Evolutionary conservation across 2,797 vertebrate genomes (phyloP), one percentile per base, ranked within the genome.

Genomic region (Neosilurus hyrtlii): DNA sequence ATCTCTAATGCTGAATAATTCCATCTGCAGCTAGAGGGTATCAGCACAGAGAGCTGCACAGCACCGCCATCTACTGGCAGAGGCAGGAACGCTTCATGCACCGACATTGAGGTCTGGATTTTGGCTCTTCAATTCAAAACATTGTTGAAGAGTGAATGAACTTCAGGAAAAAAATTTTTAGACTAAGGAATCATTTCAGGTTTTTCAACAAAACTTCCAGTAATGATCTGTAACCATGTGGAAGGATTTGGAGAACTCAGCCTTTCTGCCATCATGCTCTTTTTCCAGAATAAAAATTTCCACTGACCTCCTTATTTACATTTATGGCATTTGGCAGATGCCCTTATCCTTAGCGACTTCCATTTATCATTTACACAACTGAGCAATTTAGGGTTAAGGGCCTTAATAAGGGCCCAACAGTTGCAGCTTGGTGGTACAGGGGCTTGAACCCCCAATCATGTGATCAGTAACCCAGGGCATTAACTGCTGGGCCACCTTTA

Each of bases 11-110:
- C 80, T 82, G 81, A 86, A 87, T 61, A 54, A 66, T 81, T 77
- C 85, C 76, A 76, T 84, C 76, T 63, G 65, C 57, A 71, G 59
- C 22, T 71, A 10, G n/a, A 84, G 65, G 62, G 75, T 65, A 67
- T 67, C 62, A 67, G 52, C 67, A 79, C 49, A 51, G 83, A 82
- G 81, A 80, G 80, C 82, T 89, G 86, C 84, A 82, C 83, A 86
- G 87, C 82, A 88, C 70, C 67, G 74, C 86, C 89, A 89, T 89
- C 90, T 91, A 83, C 86, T 90, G 89, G 68, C 72, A 72, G 87
- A 86, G 89, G 86, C 80, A 86, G 81, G 75, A 87, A 51, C 57
- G 8, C 73, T 49, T 82, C 63, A n/a, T 56, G 52, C 62, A 37
- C 0, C 9, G 12, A 12, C 62, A 8, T 51, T 63, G 30, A 79